phyloP scores from a whole-genome alignment of 2,888 invertebrate genomes.

The Metopia argyrocephala region DNA sequence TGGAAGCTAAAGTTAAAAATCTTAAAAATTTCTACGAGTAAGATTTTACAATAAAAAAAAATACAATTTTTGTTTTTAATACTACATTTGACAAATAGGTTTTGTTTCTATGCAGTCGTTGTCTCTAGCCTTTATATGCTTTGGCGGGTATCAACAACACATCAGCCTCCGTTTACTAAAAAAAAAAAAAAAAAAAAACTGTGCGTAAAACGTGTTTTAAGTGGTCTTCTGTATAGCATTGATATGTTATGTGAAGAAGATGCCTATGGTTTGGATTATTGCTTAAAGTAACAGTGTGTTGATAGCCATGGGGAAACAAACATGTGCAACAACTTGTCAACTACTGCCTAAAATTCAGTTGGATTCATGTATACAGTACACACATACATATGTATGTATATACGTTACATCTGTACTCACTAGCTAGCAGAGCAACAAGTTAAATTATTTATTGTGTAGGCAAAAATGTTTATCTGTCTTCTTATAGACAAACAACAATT shows the following conservation, averaged over 20 bases:
- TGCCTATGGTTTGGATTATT: too few species aligned
- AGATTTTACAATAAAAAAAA: not conserved
- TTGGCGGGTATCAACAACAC: not conserved
- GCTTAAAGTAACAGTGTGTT: too few species aligned
- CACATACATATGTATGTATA: not conserved
- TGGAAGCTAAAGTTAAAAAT: not conserved
- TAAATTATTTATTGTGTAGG: not conserved
- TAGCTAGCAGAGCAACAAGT: not conserved
- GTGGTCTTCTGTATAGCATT: not conserved
- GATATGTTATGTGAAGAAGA: too few species aligned
- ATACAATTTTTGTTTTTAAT: not conserved
- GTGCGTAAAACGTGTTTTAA: slow-evolving; percentile 18
- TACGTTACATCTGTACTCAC: not conserved
- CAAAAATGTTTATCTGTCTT: not conserved
- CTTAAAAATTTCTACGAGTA: not conserved
- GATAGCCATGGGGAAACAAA: too few species aligned
- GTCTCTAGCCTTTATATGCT: too few species aligned
- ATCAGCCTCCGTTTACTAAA: not conserved
- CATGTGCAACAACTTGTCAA: too few species aligned
- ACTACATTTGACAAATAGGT: not conserved
- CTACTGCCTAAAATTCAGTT: too few species aligned
- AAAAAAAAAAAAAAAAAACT: not conserved
- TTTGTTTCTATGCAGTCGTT: too few species aligned
- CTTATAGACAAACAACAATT: not conserved
- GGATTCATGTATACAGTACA: not conserved